These are phyloP conservation scores for Burhinus oedicnemus DNA, from an alignment of 2,113 vertebrate genomes.

Conservation along the genomic window DNA sequence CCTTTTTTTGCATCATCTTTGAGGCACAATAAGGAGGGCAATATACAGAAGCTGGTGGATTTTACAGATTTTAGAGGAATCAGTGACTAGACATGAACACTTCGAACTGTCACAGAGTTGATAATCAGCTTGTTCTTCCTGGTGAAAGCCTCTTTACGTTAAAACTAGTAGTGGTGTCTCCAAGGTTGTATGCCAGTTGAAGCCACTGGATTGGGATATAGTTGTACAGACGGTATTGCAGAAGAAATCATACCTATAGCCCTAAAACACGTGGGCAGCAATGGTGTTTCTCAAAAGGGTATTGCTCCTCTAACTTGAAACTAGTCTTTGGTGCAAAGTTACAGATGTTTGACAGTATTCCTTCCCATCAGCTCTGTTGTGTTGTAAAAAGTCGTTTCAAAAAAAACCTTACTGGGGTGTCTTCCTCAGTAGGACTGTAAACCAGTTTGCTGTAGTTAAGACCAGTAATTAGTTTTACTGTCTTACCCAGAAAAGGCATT, in stretches of 20 bases:
- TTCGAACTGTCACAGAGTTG: background rate
- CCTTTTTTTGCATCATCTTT: background rate
- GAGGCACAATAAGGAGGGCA: background rate
- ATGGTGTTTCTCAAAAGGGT: background rate
- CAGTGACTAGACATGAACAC: background rate
- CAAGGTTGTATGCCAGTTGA: background rate
- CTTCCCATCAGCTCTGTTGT: accelerated
- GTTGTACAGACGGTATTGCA: no score
- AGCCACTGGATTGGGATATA: background rate
- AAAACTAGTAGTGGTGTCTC: background rate
- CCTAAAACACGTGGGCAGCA: accelerated
- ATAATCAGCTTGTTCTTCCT: background rate
- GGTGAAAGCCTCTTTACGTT: background rate
- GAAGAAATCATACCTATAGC: background rate
- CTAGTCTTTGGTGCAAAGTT: background rate
- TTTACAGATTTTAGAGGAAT: background rate
- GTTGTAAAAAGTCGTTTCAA: background rate
- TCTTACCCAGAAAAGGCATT: background rate
- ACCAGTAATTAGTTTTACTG: background rate
- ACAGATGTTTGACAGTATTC: accelerated
- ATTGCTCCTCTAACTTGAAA: background rate
- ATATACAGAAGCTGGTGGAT: background rate
- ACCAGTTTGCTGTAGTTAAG: background rate
- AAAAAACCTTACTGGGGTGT: background rate
- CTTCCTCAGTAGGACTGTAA: background rate